A percentile compares a stretch with the other conserved stretches of the same genome.
phyloP scores from a whole-genome alignment of 2,113 vertebrate species.

The Synodontis membranacea region DNA sequence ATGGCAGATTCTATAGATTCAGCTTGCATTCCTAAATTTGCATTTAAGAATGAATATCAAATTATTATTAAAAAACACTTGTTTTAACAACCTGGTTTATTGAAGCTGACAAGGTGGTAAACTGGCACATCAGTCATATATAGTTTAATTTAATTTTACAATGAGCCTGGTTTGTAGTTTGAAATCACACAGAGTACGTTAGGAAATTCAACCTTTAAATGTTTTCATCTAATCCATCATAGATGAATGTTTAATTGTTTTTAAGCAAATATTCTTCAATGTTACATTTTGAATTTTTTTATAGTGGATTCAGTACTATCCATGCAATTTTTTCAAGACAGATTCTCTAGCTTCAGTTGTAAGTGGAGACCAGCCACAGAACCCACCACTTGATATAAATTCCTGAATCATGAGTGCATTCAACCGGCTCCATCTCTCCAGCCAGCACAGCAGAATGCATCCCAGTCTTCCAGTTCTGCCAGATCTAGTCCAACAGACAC shows the following conservation, averaged over 20 bases:
- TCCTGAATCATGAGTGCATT: not conserved
- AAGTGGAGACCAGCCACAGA: slow-evolving; percentile 63
- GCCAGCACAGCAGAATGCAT: slow-evolving; percentile 7
- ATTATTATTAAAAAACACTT: too few relatives aligned
- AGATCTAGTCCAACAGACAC: not conserved
- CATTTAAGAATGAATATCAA: too few relatives aligned
- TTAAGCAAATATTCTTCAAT: not conserved
- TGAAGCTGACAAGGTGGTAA: not conserved
- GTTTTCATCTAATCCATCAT: not conserved
- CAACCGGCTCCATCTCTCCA: not conserved
- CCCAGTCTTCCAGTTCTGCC: not conserved
- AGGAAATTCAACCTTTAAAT: not conserved
- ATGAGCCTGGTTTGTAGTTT: not conserved
- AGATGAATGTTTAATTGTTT: not conserved
- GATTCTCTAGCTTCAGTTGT: slow-evolving; percentile 66
- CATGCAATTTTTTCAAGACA: slow-evolving; percentile 65
- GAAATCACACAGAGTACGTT: not conserved
- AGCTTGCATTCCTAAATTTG: not conserved
- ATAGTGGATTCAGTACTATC: slow-evolving; percentile 47
- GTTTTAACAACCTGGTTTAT: not conserved
- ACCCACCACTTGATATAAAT: not conserved
- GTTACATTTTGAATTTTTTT: not conserved
- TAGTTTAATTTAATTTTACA: not conserved
- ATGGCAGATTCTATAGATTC: not conserved
- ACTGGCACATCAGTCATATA: not conserved